Conservation (phyloP, 2,113 vertebrate genomes). For the Entomyzon cyanotis region DNA sequence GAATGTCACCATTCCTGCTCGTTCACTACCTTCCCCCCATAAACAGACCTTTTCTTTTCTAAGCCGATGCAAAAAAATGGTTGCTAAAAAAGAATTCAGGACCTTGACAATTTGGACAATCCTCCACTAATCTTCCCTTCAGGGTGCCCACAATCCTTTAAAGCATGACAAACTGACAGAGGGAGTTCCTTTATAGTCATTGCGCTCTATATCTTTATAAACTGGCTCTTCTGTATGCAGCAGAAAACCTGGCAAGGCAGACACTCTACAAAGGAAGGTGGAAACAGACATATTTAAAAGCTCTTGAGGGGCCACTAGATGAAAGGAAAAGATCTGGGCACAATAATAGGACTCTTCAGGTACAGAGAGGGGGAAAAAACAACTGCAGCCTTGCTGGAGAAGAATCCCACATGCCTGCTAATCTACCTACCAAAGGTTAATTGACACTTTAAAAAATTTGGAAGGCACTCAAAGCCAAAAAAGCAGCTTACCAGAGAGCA, state of each 20-base stretch:
- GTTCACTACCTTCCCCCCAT: neutral
- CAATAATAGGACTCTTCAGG: neutral
- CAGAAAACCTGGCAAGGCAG: neutral
- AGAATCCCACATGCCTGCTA: neutral
- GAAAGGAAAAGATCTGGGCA: neutral
- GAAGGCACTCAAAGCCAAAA: neutral
- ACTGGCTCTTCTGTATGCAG: neutral
- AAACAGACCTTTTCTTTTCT: neutral
- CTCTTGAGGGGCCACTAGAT: neutral
- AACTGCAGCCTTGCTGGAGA: neutral
- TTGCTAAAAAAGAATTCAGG: conserved; percentile 32
- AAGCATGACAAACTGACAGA: conserved; percentile 58
- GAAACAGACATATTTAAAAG: neutral
- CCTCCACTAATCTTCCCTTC: conserved; percentile 58
- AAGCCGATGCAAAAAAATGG: neutral
- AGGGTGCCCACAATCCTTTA: conserved; percentile 66
- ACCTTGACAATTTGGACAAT: conserved; percentile 28
- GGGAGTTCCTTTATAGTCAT: neutral
- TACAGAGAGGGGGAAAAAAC: neutral
- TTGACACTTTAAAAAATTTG: neutral
- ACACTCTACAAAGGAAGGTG: neutral
- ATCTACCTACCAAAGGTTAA: neutral
- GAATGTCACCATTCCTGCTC: neutral
- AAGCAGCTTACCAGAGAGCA: neutral
- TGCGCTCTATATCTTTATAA: conserved; percentile 52